A percentile compares a stretch with the other conserved stretches of the same genome.
Evolutionary conservation across 2,797 vertebrate species (phyloP).

Genomic region (Chanos chanos): DNA sequence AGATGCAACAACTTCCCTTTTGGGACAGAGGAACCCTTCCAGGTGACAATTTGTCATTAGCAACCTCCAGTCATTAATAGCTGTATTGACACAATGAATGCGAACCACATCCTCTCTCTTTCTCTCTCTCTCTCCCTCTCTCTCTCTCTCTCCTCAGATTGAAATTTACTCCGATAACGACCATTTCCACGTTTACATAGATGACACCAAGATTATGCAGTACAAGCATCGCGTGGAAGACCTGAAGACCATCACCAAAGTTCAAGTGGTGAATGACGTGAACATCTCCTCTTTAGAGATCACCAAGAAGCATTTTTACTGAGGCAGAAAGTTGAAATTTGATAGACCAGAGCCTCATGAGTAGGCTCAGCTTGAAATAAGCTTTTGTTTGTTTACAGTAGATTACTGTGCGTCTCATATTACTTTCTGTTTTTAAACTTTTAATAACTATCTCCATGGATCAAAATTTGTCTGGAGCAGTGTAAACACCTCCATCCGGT

Average conservation of each 20-base stretch:
- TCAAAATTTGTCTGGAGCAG: neutral
- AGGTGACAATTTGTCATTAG: slow-evolving; percentile 57
- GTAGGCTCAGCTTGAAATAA: slow-evolving; percentile 6
- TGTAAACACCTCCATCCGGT: neutral
- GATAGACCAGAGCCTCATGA: neutral
- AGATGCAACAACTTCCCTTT: slow-evolving; percentile 64
- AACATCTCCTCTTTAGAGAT: slow-evolving; percentile 73
- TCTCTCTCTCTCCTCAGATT: slow-evolving; percentile 54
- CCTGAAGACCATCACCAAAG: slow-evolving; percentile 67
- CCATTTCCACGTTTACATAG: slow-evolving; percentile 70
- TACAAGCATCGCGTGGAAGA: slow-evolving; percentile 69
- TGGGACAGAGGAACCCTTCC: slow-evolving; percentile 65
- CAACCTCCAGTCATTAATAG: neutral
- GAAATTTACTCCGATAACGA: slow-evolving; percentile 74
- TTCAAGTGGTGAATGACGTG: slow-evolving; percentile 71
- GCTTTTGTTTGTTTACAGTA: slow-evolving; percentile 37
- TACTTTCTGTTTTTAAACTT: slow-evolving; percentile 24
- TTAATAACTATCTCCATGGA: slow-evolving; percentile 11
- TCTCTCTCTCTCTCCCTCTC: too few relatives aligned
- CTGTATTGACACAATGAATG: neutral
- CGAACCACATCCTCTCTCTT: neutral
- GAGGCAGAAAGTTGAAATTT: neutral
- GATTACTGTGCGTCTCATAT: slow-evolving; percentile 21
- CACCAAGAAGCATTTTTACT: slow-evolving; percentile 57
- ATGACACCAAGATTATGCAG: slow-evolving; percentile 68